Evolutionary conservation across 1,140 invertebrate species (phyloP).

Genomic region (Harlomillsia oculata): DNA sequence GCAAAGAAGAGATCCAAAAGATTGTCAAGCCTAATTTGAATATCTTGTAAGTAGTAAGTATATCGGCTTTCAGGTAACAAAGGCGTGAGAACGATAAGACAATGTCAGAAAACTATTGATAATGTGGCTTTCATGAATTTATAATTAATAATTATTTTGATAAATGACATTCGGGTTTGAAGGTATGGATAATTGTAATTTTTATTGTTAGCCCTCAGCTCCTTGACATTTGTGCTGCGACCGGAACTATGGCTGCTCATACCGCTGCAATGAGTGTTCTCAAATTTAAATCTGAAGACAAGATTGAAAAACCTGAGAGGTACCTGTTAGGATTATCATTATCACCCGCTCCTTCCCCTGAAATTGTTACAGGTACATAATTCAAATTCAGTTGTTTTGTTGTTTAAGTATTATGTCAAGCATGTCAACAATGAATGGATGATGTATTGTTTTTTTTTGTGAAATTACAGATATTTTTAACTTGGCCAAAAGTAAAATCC

Average conservation of each 20-base stretch:
- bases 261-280: conserved; percentile 56
- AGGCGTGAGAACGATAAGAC: no score
- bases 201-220: conserved; percentile 49
- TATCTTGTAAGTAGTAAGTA: conserved; percentile 23
- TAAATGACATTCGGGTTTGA: no score
- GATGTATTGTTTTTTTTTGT: conserved; percentile 2
- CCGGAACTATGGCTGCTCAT: conserved; percentile 55
- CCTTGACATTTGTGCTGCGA: conserved; percentile 57
- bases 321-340: conserved; percentile 63
- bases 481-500: conserved; percentile 38
- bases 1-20: conserved; percentile 50
- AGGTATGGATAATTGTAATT: no score
- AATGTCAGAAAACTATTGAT: no score
- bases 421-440: neutral
- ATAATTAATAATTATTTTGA: no score
- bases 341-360: conserved; percentile 48
- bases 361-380: conserved; percentile 49
- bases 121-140: no score
- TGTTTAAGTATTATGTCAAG: no score
- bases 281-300: conserved; percentile 48
- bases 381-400: conserved; percentile 18
- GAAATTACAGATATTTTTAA: conserved; percentile 37
- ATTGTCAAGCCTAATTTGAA: conserved; percentile 43
- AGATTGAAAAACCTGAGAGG: conserved; percentile 53
- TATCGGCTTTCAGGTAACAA: no score